phyloP scores from a whole-genome alignment of 2,113 vertebrate species.

The Halcyon senegalensis region DNA sequence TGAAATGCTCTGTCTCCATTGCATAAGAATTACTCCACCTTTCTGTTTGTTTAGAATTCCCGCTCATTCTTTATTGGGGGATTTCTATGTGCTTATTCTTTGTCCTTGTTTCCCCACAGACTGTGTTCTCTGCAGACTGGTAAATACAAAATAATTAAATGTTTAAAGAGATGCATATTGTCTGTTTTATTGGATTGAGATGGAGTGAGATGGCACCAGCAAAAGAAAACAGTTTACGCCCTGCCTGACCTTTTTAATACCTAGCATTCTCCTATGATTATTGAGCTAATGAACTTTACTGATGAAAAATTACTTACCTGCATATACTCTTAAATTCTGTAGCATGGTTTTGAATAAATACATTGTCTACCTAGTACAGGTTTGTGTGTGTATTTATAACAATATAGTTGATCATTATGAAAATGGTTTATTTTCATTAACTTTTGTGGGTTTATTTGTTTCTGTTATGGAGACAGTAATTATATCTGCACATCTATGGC shows the following conservation, averaged over 20 bases:
- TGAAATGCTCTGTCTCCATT: not conserved
- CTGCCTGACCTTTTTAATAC: conserved; percentile 63
- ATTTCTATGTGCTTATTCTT: not conserved
- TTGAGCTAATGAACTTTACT: conserved; percentile 68
- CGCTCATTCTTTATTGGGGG: not conserved
- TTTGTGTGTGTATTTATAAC: not conserved
- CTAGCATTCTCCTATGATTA: conserved; percentile 56
- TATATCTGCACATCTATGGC: not conserved
- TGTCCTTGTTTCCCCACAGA: conserved; percentile 34
- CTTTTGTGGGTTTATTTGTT: not conserved
- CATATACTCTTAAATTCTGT: conserved; percentile 55
- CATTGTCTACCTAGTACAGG: not conserved
- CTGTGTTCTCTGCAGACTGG: not conserved
- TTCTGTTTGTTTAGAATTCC: conserved; percentile 12
- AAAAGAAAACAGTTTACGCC: conserved; percentile 60
- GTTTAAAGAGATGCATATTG: conserved; percentile 59
- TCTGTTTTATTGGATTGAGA: conserved; percentile 68
- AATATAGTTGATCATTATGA: not conserved
- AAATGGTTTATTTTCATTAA: conserved; percentile 9
- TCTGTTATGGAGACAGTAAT: not conserved
- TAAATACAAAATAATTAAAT: conserved; percentile 71
- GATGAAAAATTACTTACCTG: conserved; percentile 64
- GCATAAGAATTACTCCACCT: not conserved
- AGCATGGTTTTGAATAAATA: conserved; percentile 32
- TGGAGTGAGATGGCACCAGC: conserved; percentile 70